These are phyloP conservation scores for Platysternon megacephalum DNA, from an alignment of 2,113 vertebrate species.

Conservation along the genomic window DNA sequence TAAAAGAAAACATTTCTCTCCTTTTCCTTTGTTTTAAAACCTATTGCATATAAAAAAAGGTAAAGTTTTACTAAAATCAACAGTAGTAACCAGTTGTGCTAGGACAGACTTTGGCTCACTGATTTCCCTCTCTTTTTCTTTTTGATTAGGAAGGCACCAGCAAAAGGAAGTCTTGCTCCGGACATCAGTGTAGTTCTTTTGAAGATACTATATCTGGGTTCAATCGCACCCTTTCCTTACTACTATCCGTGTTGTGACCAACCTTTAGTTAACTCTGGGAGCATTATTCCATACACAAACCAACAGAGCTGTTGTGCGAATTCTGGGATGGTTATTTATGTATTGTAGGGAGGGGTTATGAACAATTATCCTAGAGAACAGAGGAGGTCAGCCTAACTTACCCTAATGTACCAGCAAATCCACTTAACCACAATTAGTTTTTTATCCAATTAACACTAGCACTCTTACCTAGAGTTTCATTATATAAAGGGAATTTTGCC, in stretches of 20 bases:
- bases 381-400: background rate
- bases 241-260: background rate
- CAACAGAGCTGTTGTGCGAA: background rate
- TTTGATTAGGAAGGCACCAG: slow-evolving; percentile 28
- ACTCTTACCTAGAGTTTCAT: slow-evolving; percentile 2
- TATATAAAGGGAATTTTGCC: slow-evolving; percentile 1
- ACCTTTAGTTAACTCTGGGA: too few species aligned
- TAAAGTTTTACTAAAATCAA: slow-evolving; percentile 1
- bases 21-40: background rate
- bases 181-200: background rate
- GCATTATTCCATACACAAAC: too few species aligned
- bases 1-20: slow-evolving; percentile 3
- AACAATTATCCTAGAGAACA: background rate
- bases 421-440: background rate
- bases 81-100: background rate
- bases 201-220: background rate
- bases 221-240: background rate
- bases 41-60: background rate
- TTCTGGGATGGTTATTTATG: background rate
- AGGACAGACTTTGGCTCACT: background rate
- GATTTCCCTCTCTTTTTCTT: slow-evolving; percentile 18
- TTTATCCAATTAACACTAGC: slow-evolving; percentile 4
- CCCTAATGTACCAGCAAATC: background rate
- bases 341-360: background rate
- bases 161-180: slow-evolving; percentile 29